Evolutionary conservation across 2,888 invertebrate species (phyloP).

Genomic region (Sipunculus nudus): DNA sequence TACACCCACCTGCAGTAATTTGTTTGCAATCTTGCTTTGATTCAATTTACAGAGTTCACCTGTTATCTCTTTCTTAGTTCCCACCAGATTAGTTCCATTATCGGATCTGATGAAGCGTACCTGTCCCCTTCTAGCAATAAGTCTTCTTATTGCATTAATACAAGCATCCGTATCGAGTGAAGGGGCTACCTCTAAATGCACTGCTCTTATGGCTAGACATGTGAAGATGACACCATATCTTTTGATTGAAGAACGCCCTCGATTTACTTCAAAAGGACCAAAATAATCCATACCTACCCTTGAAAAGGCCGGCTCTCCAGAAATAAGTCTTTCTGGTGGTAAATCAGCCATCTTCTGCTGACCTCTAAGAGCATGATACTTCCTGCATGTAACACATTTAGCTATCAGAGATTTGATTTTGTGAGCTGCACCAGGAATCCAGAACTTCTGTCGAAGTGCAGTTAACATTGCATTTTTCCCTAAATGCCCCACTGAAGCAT

Average conservation of each 20-base stretch:
- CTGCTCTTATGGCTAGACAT: background rate
- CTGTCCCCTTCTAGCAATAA: slow-evolving; percentile 2
- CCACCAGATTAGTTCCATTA: slow-evolving; percentile 2
- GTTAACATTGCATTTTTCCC: background rate
- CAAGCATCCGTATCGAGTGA: slow-evolving; percentile 1
- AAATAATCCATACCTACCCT: background rate
- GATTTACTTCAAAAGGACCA: slow-evolving; percentile 1
- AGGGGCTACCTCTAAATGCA: slow-evolving; percentile 1
- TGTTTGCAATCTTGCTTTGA: background rate
- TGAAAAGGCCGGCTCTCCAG: background rate
- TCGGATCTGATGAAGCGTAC: background rate
- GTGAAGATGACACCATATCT: slow-evolving; percentile 1
- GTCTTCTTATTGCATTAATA: slow-evolving; percentile 4
- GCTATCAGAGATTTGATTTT: no score
- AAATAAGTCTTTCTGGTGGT: background rate
- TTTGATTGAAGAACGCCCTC: background rate
- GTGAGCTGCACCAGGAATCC: no score
- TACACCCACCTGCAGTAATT: background rate
- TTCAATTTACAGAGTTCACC: background rate
- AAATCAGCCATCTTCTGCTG: slow-evolving; percentile 3
- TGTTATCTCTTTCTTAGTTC: background rate
- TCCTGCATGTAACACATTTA: no score
- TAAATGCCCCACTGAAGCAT: no score
- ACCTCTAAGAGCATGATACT: no score
- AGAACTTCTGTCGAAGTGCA: background rate